Conservation (phyloP, 2,113 vertebrate species). For the Sclerurus mexicanus region DNA sequence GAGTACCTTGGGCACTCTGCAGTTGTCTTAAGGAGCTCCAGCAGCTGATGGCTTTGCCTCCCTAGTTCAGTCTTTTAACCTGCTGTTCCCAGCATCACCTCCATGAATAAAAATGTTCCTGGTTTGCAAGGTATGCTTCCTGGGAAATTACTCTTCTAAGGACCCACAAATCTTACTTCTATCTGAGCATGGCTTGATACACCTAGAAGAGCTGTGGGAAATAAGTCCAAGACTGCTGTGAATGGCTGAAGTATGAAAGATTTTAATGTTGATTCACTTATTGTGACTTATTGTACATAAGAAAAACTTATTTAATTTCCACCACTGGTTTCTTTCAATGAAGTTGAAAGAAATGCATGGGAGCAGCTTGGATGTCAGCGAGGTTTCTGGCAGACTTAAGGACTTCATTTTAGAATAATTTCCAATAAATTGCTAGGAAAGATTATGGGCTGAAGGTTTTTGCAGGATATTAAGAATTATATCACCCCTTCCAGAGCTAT, state of each 20-base stretch:
- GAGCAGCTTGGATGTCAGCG: conserved; percentile 44
- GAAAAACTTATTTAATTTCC: conserved; percentile 54
- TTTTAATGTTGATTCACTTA: conserved; percentile 30
- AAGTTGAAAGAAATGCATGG: conserved; percentile 55
- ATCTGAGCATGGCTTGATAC: background rate
- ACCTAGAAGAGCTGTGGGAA: conserved; percentile 25
- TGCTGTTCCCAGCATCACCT: conserved; percentile 13
- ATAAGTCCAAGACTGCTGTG: conserved; percentile 18
- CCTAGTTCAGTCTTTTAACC: conserved; percentile 33
- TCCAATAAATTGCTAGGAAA: conserved; percentile 42
- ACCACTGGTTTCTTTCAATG: conserved; percentile 25
- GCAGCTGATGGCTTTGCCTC: background rate
- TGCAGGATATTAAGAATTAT: conserved; percentile 49
- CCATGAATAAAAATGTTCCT: conserved; percentile 46
- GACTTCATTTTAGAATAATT: conserved; percentile 67
- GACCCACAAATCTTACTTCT: conserved; percentile 27
- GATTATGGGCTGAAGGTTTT: conserved; percentile 21
- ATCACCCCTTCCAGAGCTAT: background rate
- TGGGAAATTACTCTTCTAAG: conserved; percentile 27
- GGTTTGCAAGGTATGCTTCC: conserved; percentile 17
- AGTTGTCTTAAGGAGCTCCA: background rate
- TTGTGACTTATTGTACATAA: background rate
- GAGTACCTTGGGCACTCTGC: background rate
- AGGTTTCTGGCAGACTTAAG: conserved; percentile 51
- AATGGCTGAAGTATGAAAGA: conserved; percentile 23